Conservation (phyloP, 2,113 vertebrate species). For the Brachyhypopomus occidentalis region DNA sequence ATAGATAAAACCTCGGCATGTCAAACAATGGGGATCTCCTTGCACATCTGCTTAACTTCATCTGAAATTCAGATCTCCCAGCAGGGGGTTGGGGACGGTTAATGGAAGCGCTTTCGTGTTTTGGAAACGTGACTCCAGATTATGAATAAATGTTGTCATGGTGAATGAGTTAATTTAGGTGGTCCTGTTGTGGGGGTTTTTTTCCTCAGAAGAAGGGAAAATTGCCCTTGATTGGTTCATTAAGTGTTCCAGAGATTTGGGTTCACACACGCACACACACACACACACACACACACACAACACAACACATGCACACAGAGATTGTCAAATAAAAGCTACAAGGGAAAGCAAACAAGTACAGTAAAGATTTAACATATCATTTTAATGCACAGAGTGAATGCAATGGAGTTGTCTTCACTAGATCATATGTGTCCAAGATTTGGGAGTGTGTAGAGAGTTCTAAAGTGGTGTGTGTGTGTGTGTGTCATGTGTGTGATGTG, state of each 20-base stretch:
- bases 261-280: not conserved
- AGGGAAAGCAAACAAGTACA: not conserved
- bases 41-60: conserved; percentile 77
- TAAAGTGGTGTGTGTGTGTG: not conserved
- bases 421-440: not conserved
- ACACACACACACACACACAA: too few relatives aligned
- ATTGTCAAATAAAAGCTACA: not conserved
- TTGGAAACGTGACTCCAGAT: conserved; percentile 70
- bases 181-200: not conserved
- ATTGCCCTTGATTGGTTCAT: conserved; percentile 68
- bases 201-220: conserved; percentile 44
- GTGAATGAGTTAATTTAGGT: conserved; percentile 74
- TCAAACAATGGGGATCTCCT: conserved; percentile 74
- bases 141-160: conserved; percentile 69
- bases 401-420: not conserved
- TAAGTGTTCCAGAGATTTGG: conserved; percentile 47
- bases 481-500: conserved; percentile 34
- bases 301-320: too few relatives aligned
- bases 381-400: conserved; percentile 9
- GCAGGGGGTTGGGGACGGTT: conserved; percentile 58
- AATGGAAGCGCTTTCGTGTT: conserved; percentile 68
- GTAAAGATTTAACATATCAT: not conserved
- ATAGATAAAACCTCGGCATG: conserved; percentile 67
- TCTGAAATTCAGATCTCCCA: conserved; percentile 72
- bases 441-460: not conserved